Evolutionary conservation across 2,113 vertebrate species (phyloP), one percentile per base, ranked within the genome.

Genomic region (Ahaetulla prasina): DNA sequence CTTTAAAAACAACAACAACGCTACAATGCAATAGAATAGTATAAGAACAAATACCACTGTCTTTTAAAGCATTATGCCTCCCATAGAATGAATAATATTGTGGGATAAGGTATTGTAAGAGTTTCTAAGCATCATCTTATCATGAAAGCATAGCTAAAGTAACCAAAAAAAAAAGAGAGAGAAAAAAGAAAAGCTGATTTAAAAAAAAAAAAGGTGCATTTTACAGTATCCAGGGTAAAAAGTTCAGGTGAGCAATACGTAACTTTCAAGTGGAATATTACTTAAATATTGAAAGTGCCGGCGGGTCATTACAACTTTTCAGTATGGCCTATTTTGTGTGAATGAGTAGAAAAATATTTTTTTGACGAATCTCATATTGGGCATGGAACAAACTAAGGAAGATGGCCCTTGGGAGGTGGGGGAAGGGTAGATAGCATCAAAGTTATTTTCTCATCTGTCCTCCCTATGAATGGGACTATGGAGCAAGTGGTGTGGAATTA

Each of bases 221-320:
- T 97, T 97, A 97, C 96, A 97, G 96, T 96, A 98, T 99, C 99
- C 74, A 99, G 99, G 99, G 99, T 99, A 98, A 95, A 96, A 95
- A 94, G 92, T 90, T 96, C 97, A 96, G 95, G 96, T 96, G 97
- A 98, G 98, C 97, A 98, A 98, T 98, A 98, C 93, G 96, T 98
- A 98, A 97, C 97, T 98, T 97, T 98, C 96, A 96, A 95, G 95
- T 96, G 96, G 97, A 97, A 97, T 63, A 52, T 97, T 93, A 97
- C 94, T 91, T 88, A 97, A 97, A 97, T 89, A 97, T 97, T 98
- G 97, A 97, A 98, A 98, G 98, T 98, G 98, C 98, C 98, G 98
- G 98, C 98, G 98, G 98, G 98, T 99, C 98, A 96, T 97, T 97
- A 94, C 92, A 95, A 96, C 96, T 96, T 97, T 98, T 98, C 95